Evolutionary conservation across 2,113 vertebrate species (phyloP).

Genomic region (Eubucco bourcierii): DNA sequence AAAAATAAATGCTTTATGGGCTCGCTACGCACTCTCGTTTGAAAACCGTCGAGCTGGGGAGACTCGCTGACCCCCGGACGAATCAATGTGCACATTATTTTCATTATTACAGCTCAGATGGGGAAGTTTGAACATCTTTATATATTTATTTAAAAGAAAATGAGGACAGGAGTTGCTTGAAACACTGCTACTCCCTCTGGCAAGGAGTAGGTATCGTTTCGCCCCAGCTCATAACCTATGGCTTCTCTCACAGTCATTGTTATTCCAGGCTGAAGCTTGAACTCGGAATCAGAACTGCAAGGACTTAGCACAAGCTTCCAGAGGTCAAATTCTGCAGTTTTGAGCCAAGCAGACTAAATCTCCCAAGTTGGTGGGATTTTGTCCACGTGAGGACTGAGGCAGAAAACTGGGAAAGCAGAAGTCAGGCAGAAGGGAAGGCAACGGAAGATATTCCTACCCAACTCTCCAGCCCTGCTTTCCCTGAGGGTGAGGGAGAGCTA

Average conservation of each 20-base stretch:
- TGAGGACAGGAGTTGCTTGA: slow-evolving; percentile 35
- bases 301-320: slow-evolving; percentile 39
- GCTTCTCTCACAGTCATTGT: slow-evolving; percentile 67
- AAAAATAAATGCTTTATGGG: slow-evolving; percentile 70
- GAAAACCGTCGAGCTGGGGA: slow-evolving; percentile 62
- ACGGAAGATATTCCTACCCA: background rate
- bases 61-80: slow-evolving; percentile 53
- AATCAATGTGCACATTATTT: slow-evolving; percentile 68
- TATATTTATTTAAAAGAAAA: slow-evolving; percentile 56
- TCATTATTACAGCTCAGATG: slow-evolving; percentile 59
- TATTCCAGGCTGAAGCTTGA: slow-evolving; percentile 76
- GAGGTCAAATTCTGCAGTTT: slow-evolving; percentile 43
- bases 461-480: background rate
- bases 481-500: background rate
- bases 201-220: slow-evolving; percentile 56
- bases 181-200: slow-evolving; percentile 35
- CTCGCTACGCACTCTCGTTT: slow-evolving; percentile 46
- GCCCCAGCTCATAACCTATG: slow-evolving; percentile 63
- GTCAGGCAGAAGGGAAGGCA: background rate
- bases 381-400: background rate
- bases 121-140: slow-evolving; percentile 39
- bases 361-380: background rate
- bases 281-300: slow-evolving; percentile 65
- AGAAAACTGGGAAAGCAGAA: background rate
- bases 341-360: slow-evolving; percentile 16